Evolutionary conservation across 1,140 invertebrate genomes (phyloP).

Genomic region (Tigriopus japonicus): DNA sequence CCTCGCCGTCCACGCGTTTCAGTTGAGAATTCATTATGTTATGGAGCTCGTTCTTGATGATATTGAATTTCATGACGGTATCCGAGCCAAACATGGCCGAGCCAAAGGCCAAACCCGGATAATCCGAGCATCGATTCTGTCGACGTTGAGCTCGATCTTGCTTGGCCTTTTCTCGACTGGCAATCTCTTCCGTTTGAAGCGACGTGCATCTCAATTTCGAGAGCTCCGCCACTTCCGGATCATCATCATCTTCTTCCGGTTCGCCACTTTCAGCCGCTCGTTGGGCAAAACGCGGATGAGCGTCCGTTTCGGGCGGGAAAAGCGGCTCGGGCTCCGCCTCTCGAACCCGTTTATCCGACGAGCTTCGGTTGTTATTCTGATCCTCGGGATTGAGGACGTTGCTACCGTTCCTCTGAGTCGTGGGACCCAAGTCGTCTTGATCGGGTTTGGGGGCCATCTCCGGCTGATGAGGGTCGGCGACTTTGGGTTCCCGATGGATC

Average conservation of each 20-base stretch:
- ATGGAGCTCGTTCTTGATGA: slow-evolving; percentile 87
- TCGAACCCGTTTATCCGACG: no score
- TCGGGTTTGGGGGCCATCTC: no score
- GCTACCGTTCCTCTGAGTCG: no score
- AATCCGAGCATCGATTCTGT: slow-evolving; percentile 50
- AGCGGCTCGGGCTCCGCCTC: no score
- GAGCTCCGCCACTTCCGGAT: slow-evolving; percentile 36
- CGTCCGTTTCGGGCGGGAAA: no score
- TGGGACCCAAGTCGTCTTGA: no score
- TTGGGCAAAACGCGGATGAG: no score
- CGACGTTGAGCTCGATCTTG: slow-evolving; percentile 29
- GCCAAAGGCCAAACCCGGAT: slow-evolving; percentile 72
- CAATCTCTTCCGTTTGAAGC: slow-evolving; percentile 60
- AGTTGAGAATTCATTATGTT: slow-evolving; percentile 89
- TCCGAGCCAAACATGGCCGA: slow-evolving; percentile 81
- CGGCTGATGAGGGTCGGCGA: no score
- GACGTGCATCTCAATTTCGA: slow-evolving; percentile 61
- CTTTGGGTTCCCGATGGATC: no score
- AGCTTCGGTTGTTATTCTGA: no score
- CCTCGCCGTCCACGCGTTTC: slow-evolving; percentile 48
- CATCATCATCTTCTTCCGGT: slow-evolving; percentile 4
- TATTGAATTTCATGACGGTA: slow-evolving; percentile 90
- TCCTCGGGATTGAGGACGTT: no score
- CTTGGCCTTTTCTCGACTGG: slow-evolving; percentile 47
- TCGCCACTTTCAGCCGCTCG: no score